Base-by-base conservation (phyloP, 2,797 vertebrate genomes). In the Trachops cirrhosus region DNA sequence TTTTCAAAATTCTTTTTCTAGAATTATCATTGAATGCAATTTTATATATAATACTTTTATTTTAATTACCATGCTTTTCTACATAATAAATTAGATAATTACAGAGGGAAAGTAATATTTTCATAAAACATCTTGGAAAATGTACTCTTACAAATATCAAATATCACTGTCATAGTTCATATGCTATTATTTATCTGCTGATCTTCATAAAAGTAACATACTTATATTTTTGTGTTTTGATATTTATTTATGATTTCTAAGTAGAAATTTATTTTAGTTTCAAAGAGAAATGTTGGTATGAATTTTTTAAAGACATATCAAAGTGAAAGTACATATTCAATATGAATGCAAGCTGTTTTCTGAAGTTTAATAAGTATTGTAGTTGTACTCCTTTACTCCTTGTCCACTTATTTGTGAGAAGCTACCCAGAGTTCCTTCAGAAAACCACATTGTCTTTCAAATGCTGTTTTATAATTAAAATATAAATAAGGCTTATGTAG, bases 361-460 rank as follows among this genome's bases (percentile, higher is more conserved):
- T 87, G 54, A 70, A 50, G 4, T 48, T 95, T 91, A 95, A 86
- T 77, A 93, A 97, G 74, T 71, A 86, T 91, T 97, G 75, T 48
- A 86, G 89, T 26, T 90, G 18, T 75, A 84, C 0, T 7, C 89
- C 93, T 93, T 86, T 37, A 9, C 9, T 14, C 92, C n/a, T 93
- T 93, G 78, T 85, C 50, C 39, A 82, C 39, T 78, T 57, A 93
- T 88, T 95, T 96, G 59, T 86, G 37, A 78, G 70, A 67, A 87
- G 73, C 26, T 70, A 16, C 21, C 34, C 24, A 82, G 75, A 39
- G 2, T 68, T 73, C 64, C 79, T 94, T 91, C 34, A 91, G n/a
- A 62, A 93, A 93, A 46, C 5, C 22, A 37, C 8, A 73, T 1
- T 68, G 39, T 29, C 46, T 95, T 95, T 89, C 48, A 93, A 85